phyloP scores from a whole-genome alignment of 1,140 invertebrate species.

The Solenopsis fugax region DNA sequence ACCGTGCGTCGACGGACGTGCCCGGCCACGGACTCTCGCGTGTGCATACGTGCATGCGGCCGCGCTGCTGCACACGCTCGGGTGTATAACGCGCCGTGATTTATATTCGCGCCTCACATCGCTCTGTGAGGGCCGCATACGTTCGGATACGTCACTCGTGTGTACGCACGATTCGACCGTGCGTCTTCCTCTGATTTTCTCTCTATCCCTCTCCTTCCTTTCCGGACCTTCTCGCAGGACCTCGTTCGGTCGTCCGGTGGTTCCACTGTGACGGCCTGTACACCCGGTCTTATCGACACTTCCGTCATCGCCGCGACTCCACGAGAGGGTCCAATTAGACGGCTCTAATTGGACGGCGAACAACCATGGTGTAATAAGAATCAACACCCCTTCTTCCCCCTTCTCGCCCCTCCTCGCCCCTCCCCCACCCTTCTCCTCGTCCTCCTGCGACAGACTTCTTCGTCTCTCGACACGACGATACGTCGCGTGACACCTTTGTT shows the following conservation, averaged over 20 bases:
- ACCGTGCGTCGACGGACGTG: conserved; percentile 49
- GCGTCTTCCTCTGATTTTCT: conserved; percentile 63
- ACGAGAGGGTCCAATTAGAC: conserved; percentile 75
- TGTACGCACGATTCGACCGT: conserved; percentile 71
- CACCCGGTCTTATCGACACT: conserved; percentile 75
- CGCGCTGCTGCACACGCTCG: conserved; percentile 60
- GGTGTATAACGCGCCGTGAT: conserved; percentile 80
- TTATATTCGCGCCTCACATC: conserved; percentile 81
- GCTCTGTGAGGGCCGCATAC: conserved; percentile 80
- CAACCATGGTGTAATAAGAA: conserved; percentile 73
- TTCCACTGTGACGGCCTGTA: conserved; percentile 70
- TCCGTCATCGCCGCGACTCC: conserved; percentile 76
- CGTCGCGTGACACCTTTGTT: conserved; percentile 68
- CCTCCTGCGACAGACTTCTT: not conserved
- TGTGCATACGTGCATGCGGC: conserved; percentile 69
- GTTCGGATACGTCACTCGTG: conserved; percentile 79
- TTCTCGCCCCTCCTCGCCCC: too few species aligned
- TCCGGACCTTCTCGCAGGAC: conserved; percentile 48
- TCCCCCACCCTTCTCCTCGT: not conserved
- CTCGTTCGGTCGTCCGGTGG: conserved; percentile 65
- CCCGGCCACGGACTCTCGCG: conserved; percentile 20
- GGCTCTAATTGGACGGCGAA: conserved; percentile 77
- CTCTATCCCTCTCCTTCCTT: conserved; percentile 4
- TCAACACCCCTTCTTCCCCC: conserved; percentile 53
- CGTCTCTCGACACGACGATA: conserved; percentile 39